Evolutionary conservation across 2,888 invertebrate genomes (phyloP), one percentile per base, ranked within the genome.

Genomic region (Drosophila affinis): DNA sequence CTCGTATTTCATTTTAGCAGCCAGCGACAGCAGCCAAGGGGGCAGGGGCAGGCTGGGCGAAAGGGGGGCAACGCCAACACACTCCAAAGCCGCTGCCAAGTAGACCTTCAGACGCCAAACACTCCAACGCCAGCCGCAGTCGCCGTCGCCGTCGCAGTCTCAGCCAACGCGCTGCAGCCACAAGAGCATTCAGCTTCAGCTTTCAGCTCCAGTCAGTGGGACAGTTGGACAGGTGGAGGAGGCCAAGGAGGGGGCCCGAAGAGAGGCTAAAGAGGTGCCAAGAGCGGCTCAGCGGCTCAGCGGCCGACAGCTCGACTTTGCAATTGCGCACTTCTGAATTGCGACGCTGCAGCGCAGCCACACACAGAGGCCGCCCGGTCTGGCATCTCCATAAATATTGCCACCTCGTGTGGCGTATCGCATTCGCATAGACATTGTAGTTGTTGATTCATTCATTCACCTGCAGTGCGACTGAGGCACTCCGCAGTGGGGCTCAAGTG

Each of bases 101-200:
- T 88, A 85, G 85, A 85, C 85, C 85, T 88, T 85, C 89, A 85
- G 85, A 85, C 85, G 85, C 85, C 85, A 85, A 85, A 85, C 85
- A 88, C 87, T 88, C 86, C 85, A 85, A 88, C 88, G 77, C 87
- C 81, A 76, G 76, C 53, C 60, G 45, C 61, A n/a, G n/a, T n/a
- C n/a, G n/a, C 12, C 10, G 32, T 32, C 32, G 32, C 55, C 67
- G 51, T 47, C 57, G 32, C 49, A 69, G 51, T 21, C 70, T 57
- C 68, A 78, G 62, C 75, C 81, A 81, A 85, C 86, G 79, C 82
- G 79, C 82, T 76, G 62, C 64, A 14, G 53, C 24, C 46, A 45
- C 65, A 73, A 62, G 63, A 56, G 72, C 63, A 72, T 65, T 65
- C 64, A 48, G 34, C 34, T 55, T 55, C 69, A 56, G 72, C 63